phyloP scores from a whole-genome alignment of 2,888 invertebrate genomes.

The Trissoscelio sp. region DNA sequence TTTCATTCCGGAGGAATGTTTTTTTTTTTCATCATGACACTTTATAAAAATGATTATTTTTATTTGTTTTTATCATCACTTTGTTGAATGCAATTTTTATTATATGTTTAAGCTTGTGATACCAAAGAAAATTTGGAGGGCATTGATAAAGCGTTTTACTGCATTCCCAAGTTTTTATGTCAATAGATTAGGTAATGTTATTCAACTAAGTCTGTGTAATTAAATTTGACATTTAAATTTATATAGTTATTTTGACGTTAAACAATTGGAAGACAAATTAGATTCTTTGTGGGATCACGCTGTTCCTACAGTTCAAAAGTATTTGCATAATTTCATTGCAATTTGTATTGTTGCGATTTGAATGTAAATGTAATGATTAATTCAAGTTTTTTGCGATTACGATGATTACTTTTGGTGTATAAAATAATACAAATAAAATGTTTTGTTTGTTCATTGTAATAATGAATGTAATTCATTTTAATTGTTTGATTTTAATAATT shows the following conservation, averaged over 20 bases:
- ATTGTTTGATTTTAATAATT: slow-evolving; percentile 21
- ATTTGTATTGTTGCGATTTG: slow-evolving; percentile 32
- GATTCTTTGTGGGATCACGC: neutral
- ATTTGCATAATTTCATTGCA: slow-evolving; percentile 31
- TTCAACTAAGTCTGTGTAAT: slow-evolving; percentile 31
- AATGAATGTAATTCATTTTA: slow-evolving; percentile 35
- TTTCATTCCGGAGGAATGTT: slow-evolving; percentile 11
- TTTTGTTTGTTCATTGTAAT: slow-evolving; percentile 36
- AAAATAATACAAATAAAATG: neutral
- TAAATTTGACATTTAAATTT: slow-evolving; percentile 12
- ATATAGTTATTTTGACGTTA: slow-evolving; percentile 2
- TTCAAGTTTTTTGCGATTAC: slow-evolving; percentile 14
- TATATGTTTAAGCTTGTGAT: slow-evolving; percentile 5
- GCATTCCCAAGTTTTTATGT: slow-evolving; percentile 35
- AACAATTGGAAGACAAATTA: slow-evolving; percentile 12
- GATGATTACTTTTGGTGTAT: slow-evolving; percentile 27
- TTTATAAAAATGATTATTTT: slow-evolving; percentile 22
- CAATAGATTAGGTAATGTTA: slow-evolving; percentile 7
- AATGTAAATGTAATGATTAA: slow-evolving; percentile 28
- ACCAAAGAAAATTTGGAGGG: slow-evolving; percentile 14
- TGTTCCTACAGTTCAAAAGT: neutral
- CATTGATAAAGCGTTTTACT: slow-evolving; percentile 22
- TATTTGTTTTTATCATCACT: slow-evolving; percentile 2
- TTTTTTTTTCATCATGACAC: slow-evolving; percentile 12
- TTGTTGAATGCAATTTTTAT: neutral